A percentile compares a stretch with the other conserved stretches of the same genome.
These are phyloP conservation scores for Cyprinus carpio DNA, from an alignment of 2,113 vertebrate genomes.

Conservation along the genomic window DNA sequence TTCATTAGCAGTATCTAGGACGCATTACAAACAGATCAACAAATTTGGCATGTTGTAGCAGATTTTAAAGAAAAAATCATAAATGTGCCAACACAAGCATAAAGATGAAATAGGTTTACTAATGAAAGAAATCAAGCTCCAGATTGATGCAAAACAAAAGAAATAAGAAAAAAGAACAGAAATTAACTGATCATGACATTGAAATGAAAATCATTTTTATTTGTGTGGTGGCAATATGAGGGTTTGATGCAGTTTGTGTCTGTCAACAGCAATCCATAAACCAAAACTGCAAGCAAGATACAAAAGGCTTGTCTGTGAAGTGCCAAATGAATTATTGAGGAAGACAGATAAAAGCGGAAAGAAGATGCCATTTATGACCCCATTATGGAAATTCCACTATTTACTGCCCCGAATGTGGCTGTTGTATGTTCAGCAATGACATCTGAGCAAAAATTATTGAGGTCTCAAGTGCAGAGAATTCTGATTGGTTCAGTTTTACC, in stretches of 20 bases:
- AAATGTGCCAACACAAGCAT: not conserved
- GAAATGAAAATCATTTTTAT: not conserved
- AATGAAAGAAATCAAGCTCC: conserved; percentile 3
- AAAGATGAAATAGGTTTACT: not conserved
- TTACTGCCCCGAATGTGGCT: conserved; percentile 7
- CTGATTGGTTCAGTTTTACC: not conserved
- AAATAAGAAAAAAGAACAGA: not conserved
- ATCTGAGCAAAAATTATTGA: not conserved
- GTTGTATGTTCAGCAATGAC: conserved; percentile 9
- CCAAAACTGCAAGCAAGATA: conserved; percentile 16
- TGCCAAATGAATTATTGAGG: conserved; percentile 41
- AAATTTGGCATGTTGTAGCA: not conserved
- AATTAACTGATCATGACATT: not conserved
- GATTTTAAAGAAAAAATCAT: not conserved
- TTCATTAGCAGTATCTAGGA: not conserved
- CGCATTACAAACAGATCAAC: not conserved
- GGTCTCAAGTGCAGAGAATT: conserved; percentile 2
- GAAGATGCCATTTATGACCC: conserved; percentile 79
- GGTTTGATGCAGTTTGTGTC: conserved; percentile 7
- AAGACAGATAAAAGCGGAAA: conserved; percentile 58
- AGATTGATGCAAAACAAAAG: not conserved
- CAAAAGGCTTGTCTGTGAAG: conserved; percentile 27
- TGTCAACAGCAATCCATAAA: conserved; percentile 34
- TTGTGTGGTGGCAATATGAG: not conserved
- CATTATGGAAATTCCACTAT: conserved; percentile 80